phyloP scores from a whole-genome alignment of 1,140 invertebrate genomes.

The Frieseomelitta varia region DNA sequence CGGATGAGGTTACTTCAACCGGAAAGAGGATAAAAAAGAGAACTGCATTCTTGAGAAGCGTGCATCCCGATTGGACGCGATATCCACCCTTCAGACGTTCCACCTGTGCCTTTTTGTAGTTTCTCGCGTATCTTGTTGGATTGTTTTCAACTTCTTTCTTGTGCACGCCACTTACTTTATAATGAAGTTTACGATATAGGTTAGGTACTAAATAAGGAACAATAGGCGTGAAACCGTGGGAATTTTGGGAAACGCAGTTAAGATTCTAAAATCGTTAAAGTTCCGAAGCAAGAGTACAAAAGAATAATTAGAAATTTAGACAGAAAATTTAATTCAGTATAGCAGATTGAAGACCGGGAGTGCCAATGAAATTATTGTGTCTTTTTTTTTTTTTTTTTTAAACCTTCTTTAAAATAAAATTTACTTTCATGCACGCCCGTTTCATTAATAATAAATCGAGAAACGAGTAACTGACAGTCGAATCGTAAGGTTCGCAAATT shows the following conservation, averaged over 20 bases:
- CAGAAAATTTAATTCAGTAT: not conserved
- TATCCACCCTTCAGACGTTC: not conserved
- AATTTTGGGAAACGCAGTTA: not conserved
- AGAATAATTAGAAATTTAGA: not conserved
- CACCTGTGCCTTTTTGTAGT: not conserved
- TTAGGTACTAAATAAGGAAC: not conserved
- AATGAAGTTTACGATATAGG: not conserved
- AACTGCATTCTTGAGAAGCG: not conserved
- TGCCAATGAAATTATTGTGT: too few species aligned
- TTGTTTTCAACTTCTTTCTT: not conserved
- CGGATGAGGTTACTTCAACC: not conserved
- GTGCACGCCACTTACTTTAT: too few species aligned
- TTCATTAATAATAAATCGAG: not conserved
- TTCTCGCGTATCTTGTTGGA: not conserved
- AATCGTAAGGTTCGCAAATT: not conserved
- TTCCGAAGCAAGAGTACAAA: not conserved
- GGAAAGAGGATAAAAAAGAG: not conserved
- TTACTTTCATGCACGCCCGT: too few species aligned
- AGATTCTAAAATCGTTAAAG: not conserved
- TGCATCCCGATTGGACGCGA: not conserved
- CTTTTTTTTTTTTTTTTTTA: too few species aligned
- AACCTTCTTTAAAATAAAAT: not conserved
- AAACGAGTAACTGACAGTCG: not conserved
- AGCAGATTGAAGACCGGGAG: not conserved
- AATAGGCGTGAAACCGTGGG: too few species aligned